Conservation (phyloP, 2,113 vertebrate species). For the Lepus timidus region DNA sequence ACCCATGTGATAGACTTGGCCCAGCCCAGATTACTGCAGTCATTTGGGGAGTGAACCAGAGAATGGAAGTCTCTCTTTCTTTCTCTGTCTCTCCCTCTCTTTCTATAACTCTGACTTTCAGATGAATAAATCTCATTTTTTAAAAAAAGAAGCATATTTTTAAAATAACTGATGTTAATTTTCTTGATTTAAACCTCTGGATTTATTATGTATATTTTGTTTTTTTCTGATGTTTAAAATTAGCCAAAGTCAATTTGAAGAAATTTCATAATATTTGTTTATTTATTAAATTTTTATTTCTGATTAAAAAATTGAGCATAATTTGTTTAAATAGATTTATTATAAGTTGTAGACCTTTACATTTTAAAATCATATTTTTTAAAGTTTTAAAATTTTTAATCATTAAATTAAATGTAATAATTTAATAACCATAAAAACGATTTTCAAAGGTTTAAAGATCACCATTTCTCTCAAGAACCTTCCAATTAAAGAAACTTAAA, state of each 20-base stretch:
- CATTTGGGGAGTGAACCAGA: no score
- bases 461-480: background rate
- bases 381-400: background rate
- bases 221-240: constrained; percentile 34
- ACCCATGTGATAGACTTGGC: no score
- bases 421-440: background rate
- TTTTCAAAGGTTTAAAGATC: constrained; percentile 34
- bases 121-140: no score
- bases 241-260: background rate
- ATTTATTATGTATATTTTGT: constrained; percentile 47
- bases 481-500: background rate
- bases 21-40: no score
- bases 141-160: no score
- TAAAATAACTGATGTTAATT: background rate
- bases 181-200: background rate
- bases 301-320: background rate
- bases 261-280: background rate
- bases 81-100: no score
- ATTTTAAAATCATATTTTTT: background rate
- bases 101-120: no score
- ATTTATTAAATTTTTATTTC: background rate
- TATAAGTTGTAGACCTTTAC: background rate
- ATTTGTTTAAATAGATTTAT: background rate
- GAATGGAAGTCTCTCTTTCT: no score
- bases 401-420: constrained; percentile 39